Evolutionary conservation across 1,140 invertebrate species (phyloP), one percentile per base, ranked within the genome.

Genomic region (Trichonephila clavata): DNA sequence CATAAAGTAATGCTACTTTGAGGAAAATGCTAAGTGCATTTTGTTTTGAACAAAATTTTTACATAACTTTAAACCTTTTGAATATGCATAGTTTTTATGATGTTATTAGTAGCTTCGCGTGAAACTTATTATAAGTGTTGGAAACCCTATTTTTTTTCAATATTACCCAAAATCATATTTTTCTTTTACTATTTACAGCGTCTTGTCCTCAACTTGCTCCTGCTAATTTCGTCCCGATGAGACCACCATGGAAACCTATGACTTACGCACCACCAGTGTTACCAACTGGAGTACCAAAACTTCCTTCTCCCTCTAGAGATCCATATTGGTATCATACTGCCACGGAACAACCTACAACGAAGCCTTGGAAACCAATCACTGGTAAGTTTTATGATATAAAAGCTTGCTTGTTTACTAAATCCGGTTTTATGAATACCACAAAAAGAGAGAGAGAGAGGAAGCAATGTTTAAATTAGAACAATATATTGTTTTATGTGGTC

Each of bases 201-300:
- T 94, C 95, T 7, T 95, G 95, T 92, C 95, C 94, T 60, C 93
- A 94, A n/a, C 39, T 94, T 20, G 71, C 94, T 18, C 93, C 94
- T n/a, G 90, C 94, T 13, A 91, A 94, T n/a, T 94, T 93, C 60
- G 94, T 95, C 0, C 94, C 94, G 39, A 71, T 94, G 18, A 59
- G 92, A 63, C 94, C 94, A 1, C 87, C 94, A 10, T 94, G 94
- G 94, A 94, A 88, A 80, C 86, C 92, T 7, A 93, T 93, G 86
- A 87, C 92, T 18, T 93, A 93, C 16, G 50, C 92, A 7, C 84
- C 92, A 4, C 65, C 86, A n/a, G 10, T 57, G 59, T 18, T 88
- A 8, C 83, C 93, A 20, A 77, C 93, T 50, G 32, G 68, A 27
- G 71, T 80, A 7, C 92, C 94, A 0, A 43, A 88, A 39, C 81